Percentiles rank a stretch among this genome's conserved stretches.
Conservation (phyloP, 2,113 vertebrate species). For the Oryzias javanicus region DNA sequence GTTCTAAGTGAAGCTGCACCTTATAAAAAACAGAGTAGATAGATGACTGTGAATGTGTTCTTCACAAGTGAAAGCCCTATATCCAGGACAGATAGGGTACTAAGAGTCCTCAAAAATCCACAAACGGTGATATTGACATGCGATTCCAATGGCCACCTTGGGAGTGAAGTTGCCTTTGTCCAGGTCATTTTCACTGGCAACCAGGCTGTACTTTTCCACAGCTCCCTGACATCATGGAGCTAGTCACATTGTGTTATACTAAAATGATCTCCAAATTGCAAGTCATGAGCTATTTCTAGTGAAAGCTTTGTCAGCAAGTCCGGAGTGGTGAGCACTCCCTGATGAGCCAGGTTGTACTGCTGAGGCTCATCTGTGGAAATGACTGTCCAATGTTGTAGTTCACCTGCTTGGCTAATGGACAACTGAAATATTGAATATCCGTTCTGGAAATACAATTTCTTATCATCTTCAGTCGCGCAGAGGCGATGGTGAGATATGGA, state of each 20-base stretch:
- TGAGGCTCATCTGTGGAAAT: constrained; percentile 68
- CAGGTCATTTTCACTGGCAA: neutral
- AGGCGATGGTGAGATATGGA: constrained; percentile 6
- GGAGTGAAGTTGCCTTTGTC: neutral
- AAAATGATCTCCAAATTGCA: constrained; percentile 59
- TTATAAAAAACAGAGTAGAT: too few species aligned
- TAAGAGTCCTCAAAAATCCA: neutral
- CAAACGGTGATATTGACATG: neutral
- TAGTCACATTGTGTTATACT: constrained; percentile 28
- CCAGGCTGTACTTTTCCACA: neutral
- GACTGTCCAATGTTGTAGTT: constrained; percentile 51
- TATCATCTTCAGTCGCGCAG: constrained; percentile 18
- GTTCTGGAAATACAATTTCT: constrained; percentile 30
- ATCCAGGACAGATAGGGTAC: too few species aligned
- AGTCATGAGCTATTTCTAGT: constrained; percentile 69
- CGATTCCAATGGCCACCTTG: neutral
- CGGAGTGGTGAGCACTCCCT: constrained; percentile 52
- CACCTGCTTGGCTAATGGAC: constrained; percentile 39
- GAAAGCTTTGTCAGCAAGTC: constrained; percentile 69
- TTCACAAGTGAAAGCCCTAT: too few species aligned
- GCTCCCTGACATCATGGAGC: constrained; percentile 5
- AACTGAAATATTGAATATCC: constrained; percentile 48
- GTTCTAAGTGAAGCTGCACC: too few species aligned
- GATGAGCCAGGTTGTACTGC: constrained; percentile 65
- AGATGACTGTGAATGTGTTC: too few species aligned